Conservation (phyloP, 2,113 vertebrate genomes). For the Piaya cayana region DNA sequence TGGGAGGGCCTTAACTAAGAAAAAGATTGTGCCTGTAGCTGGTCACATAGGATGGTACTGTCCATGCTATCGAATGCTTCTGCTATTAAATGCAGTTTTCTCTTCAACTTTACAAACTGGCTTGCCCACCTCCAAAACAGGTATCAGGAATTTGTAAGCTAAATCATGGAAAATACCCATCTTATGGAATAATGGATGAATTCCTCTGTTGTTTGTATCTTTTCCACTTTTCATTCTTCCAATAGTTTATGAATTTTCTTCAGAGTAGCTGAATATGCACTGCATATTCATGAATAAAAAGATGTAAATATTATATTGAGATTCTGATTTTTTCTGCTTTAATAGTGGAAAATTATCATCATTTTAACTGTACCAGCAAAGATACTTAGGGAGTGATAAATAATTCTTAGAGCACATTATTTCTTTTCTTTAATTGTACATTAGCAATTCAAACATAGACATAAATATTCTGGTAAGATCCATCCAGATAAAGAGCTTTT, state of each 20-base stretch:
- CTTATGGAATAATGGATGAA: background rate
- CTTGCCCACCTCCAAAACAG: background rate
- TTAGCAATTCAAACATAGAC: constrained; percentile 7
- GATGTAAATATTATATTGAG: background rate
- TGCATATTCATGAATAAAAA: background rate
- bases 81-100: background rate
- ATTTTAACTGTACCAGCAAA: background rate
- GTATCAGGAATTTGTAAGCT: background rate
- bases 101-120: background rate
- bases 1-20: background rate
- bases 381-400: background rate
- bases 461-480: background rate
- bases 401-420: background rate
- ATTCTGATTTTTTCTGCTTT: background rate
- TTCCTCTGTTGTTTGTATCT: background rate
- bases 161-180: background rate
- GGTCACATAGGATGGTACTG: background rate
- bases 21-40: background rate
- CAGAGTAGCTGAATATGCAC: background rate
- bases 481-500: background rate
- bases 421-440: background rate
- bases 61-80: background rate
- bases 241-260: background rate
- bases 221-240: background rate
- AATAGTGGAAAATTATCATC: background rate